Evolutionary conservation across 2,797 vertebrate species (phyloP).

Genomic region (Danionella dracula): DNA sequence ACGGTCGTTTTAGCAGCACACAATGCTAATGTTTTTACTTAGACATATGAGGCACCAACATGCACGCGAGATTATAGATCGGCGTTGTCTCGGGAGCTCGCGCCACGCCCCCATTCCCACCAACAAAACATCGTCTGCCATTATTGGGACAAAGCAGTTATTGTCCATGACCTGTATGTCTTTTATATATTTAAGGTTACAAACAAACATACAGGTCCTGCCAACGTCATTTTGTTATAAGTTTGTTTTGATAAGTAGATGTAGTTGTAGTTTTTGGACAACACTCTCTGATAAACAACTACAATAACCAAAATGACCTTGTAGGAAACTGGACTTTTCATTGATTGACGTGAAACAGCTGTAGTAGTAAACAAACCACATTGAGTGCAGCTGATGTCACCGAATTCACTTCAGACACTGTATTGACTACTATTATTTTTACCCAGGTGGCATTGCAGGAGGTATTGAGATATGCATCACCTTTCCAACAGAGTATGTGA

Average conservation of each 20-base stretch:
- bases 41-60: constrained; percentile 31
- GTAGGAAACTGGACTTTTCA: neutral
- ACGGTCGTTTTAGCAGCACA: constrained; percentile 10
- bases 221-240: too few species aligned
- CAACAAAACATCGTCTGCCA: neutral
- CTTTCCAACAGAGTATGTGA: constrained; percentile 76
- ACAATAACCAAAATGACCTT: neutral
- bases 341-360: constrained; percentile 1
- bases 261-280: neutral
- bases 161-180: neutral
- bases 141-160: neutral
- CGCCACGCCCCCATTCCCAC: constrained; percentile 24
- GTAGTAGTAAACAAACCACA: neutral
- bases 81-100: constrained; percentile 35
- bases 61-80: constrained; percentile 55
- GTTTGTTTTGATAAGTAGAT: too few species aligned
- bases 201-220: too few species aligned
- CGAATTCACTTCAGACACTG: neutral
- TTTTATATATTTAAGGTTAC: too few species aligned
- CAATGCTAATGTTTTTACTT: neutral
- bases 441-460: constrained; percentile 69
- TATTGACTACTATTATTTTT: neutral
- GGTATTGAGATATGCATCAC: constrained; percentile 76
- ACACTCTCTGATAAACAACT: neutral
- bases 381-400: neutral